Evolutionary conservation across 2,113 vertebrate species (phyloP), one percentile per base, ranked within the genome.

Genomic region (Caranx melampygus): DNA sequence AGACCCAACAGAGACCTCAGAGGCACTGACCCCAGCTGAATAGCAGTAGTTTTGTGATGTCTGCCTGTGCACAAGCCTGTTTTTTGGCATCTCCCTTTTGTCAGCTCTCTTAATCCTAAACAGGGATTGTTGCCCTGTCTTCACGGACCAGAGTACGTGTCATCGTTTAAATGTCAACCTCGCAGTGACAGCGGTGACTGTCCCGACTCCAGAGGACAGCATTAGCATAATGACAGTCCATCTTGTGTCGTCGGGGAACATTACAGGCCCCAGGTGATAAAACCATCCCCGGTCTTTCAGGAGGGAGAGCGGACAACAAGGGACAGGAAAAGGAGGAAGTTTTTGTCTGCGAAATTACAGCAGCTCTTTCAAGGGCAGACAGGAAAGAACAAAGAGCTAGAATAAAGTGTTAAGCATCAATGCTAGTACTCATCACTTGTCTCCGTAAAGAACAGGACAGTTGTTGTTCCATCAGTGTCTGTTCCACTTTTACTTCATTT

Each of bases 391-490:
- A 42, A 67, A 12, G 34, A 8, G 3, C 44, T 62, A 8, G 57
- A 54, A 5, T 33, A 26, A 34, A 63, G 63, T 77, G n/a, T 74
- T 59, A 0, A 15, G 26, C 49, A 35, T 44, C 49, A 34, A 72
- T 59, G 16, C 34, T 61, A 14, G 59, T 54, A 42, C 52, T 58
- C 54, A 3, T 66, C 21, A 33, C 52, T 37, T 44, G 65, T 40
- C 0, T 15, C 35, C 3, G 57, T 26, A 49, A 67, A 52, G 34
- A 82, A 45, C 18, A 21, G 34, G 26, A 62, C 20, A 55, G 31
- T 88, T 57, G 74, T 61, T 62, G 20, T 14, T 0, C 74, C 64
- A 63, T 78, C 69, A 70, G 44, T 66, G 42, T 61, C 51, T 55
- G 35, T 65, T 52, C 49, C 47, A 9, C 31, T 33, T 14, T 62